These are phyloP conservation scores for Tor tambroides DNA, from an alignment of 2,113 vertebrate species.

Conservation along the genomic window DNA sequence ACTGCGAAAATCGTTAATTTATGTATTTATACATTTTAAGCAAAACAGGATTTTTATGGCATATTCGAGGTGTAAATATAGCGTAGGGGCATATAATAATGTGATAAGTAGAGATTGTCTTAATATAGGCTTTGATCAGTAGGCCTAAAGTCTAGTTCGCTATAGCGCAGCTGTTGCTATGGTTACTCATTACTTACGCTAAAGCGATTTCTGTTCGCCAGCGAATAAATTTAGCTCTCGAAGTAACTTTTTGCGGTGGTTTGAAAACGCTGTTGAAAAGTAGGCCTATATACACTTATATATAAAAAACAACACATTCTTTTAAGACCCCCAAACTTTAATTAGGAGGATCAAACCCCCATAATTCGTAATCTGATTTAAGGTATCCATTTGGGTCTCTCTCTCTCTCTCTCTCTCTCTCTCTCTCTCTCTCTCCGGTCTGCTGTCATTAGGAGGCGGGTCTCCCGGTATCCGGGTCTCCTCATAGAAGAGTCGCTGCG, in stretches of 20 bases:
- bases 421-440: conserved; percentile 60
- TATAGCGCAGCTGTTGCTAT: background rate
- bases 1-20: too few relatives aligned
- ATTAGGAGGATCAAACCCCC: background rate
- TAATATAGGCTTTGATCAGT: too few relatives aligned
- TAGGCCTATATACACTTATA: background rate
- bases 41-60: background rate
- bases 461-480: conserved; percentile 58
- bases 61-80: background rate
- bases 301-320: background rate
- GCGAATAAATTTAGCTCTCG: background rate
- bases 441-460: conserved; percentile 83
- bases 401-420: conserved; percentile 69
- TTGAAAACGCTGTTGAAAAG: background rate
- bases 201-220: background rate
- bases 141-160: background rate
- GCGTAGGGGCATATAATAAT: background rate
- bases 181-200: background rate
- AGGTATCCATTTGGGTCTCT: background rate
- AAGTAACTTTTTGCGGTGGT: background rate
- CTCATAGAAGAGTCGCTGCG: conserved; percentile 75
- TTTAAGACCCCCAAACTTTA: background rate
- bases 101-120: background rate
- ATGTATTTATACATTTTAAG: background rate
- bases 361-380: background rate